phyloP scores from a whole-genome alignment of 1,140 invertebrate species.

The Eumaeus atala region DNA sequence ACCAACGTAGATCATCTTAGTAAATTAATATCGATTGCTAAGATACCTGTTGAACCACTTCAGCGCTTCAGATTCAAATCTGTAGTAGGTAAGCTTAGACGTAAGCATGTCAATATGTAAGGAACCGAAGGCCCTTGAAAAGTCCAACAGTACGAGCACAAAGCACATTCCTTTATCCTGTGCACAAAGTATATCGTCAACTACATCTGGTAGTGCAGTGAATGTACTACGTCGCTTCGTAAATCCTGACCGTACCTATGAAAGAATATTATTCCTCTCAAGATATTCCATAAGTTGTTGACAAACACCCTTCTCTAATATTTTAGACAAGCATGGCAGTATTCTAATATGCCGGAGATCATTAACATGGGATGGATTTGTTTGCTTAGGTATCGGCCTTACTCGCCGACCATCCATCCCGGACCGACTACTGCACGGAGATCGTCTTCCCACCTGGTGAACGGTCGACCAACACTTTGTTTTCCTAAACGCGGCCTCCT shows the following conservation, averaged over 20 bases:
- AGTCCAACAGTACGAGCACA: constrained; percentile 18
- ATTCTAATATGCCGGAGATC: too few species aligned
- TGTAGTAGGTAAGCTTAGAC: constrained; percentile 20
- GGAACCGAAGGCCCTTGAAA: constrained; percentile 21
- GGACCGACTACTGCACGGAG: too few species aligned
- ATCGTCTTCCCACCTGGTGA: too few species aligned
- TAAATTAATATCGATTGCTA: not conserved
- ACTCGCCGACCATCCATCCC: too few species aligned
- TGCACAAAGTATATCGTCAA: not conserved
- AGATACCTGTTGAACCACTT: constrained; percentile 11
- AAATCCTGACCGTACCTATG: constrained; percentile 5
- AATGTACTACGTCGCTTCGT: constrained; percentile 3
- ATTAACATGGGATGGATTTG: too few species aligned
- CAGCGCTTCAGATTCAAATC: constrained; percentile 2
- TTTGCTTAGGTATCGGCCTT: too few species aligned
- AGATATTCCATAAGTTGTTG: too few species aligned
- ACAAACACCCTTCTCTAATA: too few species aligned
- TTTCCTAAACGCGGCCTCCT: too few species aligned
- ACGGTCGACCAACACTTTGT: too few species aligned
- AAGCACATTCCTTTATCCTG: constrained; percentile 9
- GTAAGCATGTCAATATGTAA: constrained; percentile 16
- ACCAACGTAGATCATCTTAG: not conserved
- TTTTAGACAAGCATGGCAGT: too few species aligned
- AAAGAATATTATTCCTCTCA: too few species aligned
- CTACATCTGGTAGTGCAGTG: not conserved